A percentile compares a stretch with the other conserved stretches of the same genome.
Evolutionary conservation across 1,140 invertebrate genomes (phyloP).

Genomic region (Bombus impatiens): DNA sequence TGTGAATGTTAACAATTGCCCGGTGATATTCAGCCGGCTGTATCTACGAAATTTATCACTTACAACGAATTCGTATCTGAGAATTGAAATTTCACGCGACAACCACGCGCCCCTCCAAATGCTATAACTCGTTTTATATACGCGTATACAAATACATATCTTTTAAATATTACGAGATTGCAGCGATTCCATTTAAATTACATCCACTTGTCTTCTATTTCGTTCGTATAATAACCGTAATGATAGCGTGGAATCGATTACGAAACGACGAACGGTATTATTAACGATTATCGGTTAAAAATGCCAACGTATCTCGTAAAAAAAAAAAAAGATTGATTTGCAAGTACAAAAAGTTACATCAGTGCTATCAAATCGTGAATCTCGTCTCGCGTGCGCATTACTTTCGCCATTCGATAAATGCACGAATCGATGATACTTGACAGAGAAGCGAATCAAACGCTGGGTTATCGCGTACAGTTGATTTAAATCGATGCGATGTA

Average conservation of each 20-base stretch:
- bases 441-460: background rate
- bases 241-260: background rate
- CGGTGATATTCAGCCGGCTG: background rate
- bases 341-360: background rate
- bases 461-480: background rate
- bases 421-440: background rate
- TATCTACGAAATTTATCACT: background rate
- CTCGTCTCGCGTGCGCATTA: background rate
- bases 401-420: background rate
- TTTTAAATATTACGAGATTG: background rate
- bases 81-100: background rate
- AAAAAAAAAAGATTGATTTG: background rate
- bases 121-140: background rate
- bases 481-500: slow-evolving; percentile 9
- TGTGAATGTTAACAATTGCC: background rate
- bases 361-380: background rate
- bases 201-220: background rate
- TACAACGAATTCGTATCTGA: background rate
- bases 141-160: background rate
- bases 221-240: background rate
- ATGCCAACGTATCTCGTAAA: no score
- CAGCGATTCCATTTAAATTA: background rate
- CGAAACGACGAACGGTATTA: background rate
- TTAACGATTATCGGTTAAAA: background rate
- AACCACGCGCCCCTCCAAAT: background rate